Evolutionary conservation across 2,113 vertebrate species (phyloP), one percentile per base, ranked within the genome.

Genomic region (Megalops atlanticus): DNA sequence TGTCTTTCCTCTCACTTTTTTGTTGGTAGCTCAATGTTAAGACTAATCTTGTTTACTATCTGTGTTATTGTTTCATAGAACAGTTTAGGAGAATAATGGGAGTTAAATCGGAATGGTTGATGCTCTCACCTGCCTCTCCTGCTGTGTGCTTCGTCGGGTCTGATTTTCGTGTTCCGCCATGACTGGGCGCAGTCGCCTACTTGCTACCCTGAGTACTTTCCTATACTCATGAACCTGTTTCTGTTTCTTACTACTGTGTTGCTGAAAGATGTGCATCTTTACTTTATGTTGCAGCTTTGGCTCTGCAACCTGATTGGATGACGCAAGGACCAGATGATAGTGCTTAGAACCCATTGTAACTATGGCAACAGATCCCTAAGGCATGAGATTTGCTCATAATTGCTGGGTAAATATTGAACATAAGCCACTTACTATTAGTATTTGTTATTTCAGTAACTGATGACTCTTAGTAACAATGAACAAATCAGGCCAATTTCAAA

Each of bases 291-390:
- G 95, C 95, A 96, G 96, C 95, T 94, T 92, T 88, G 94, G 95
- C 93, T 93, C 94, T 95, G 90, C 93, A 85, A 91, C 92, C 96
- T 95, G 94, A 98, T 97, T 98, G 96, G 97, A 95, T 96, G 95
- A 96, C 83, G 93, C 91, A 87, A 93, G 94, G 93, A 98, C 96
- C 96, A 96, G 96, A 97, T 95, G 96, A 96, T 95, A 94, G 95
- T 95, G 94, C 94, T 96, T 94, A 91, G 93, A 95, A 95, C 95
- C 94, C 92, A 95, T 92, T 90, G 96, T 98, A 96, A 94, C 96
- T 96, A 98, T 98, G 96, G 96, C 94, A 98, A 99, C 97, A 92
- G 92, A 95, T 95, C 95, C 94, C 95, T 95, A 94, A 96, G 95
- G 94, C 94, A 95, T 93, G 89, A 94, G 89, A 94, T 92, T 92